Evolutionary conservation across 2,888 invertebrate genomes (phyloP).

Genomic region (Trissonchulus sp.): DNA sequence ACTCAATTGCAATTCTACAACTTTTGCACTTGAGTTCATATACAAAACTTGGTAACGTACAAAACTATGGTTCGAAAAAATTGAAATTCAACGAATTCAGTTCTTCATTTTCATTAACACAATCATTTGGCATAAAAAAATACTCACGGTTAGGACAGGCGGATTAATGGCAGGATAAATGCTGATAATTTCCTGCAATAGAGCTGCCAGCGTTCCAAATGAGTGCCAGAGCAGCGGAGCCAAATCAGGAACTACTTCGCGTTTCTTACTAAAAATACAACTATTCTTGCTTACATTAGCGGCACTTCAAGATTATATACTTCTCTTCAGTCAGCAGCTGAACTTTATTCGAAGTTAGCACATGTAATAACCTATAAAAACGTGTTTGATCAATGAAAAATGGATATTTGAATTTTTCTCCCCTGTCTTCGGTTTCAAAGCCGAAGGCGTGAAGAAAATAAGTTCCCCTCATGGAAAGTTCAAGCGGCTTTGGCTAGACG

Average conservation of each 20-base stretch:
- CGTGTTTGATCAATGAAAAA: no score
- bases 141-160: conserved; percentile 74
- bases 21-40: no score
- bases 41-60: no score
- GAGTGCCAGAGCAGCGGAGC: conserved; percentile 99
- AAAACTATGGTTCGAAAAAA: no score
- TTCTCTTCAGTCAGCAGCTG: background rate
- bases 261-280: conserved; percentile 66
- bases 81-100: no score
- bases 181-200: conserved; percentile 68
- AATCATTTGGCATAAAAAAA: conserved; percentile 8
- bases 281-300: background rate
- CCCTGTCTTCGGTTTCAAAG: no score
- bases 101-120: no score
- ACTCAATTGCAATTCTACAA: no score
- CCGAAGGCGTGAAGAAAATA: no score
- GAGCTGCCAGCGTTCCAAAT: conserved; percentile 89
- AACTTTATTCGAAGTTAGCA: background rate
- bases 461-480: no score
- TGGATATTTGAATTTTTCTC: no score
- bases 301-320: background rate
- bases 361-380: background rate
- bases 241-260: conserved; percentile 85
- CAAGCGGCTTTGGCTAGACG: no score
- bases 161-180: conserved; percentile 98